Percentiles rank a stretch among this genome's conserved stretches.
Evolutionary conservation across 2,113 vertebrate genomes (phyloP).

Genomic region (Microcebus griseorufus): DNA sequence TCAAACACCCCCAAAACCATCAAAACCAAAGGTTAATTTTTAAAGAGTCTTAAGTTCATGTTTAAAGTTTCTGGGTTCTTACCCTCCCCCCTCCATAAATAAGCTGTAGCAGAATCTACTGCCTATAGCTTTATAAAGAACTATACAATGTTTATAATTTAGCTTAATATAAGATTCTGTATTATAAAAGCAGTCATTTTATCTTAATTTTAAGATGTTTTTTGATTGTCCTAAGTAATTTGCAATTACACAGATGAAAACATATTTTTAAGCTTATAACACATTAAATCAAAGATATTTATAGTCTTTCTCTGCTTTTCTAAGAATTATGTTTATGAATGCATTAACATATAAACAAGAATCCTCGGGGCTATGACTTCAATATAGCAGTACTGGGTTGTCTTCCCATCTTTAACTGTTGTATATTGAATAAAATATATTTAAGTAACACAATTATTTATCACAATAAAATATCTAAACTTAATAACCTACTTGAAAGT

Average conservation of each 20-base stretch:
- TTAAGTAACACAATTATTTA: background rate
- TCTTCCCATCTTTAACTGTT: background rate
- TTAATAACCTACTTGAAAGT: background rate
- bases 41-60: conserved; percentile 23
- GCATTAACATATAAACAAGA: background rate
- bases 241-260: background rate
- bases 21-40: background rate
- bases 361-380: background rate
- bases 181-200: background rate
- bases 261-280: background rate
- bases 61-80: background rate
- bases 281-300: background rate
- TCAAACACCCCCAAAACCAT: background rate
- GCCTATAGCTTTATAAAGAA: conserved; percentile 8
- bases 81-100: background rate
- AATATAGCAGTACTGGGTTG: background rate
- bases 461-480: background rate
- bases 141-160: background rate
- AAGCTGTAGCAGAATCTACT: background rate
- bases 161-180: background rate
- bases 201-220: background rate
- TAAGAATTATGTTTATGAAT: background rate
- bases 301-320: background rate
- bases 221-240: background rate
- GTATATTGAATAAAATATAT: background rate